Evolutionary conservation across 2,888 invertebrate species (phyloP).

Genomic region (Elysia crispata): DNA sequence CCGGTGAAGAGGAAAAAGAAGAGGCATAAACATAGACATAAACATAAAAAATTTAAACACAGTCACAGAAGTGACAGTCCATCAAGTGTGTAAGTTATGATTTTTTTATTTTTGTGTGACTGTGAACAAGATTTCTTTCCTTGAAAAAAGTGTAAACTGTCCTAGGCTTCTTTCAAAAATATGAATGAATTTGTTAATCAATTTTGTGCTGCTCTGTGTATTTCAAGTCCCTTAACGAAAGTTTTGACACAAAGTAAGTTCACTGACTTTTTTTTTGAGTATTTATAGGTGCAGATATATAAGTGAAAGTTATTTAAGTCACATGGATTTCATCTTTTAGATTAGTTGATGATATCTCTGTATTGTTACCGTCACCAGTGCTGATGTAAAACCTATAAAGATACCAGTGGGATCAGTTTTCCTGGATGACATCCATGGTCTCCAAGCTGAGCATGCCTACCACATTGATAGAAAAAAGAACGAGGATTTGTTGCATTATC

Average conservation of each 20-base stretch:
- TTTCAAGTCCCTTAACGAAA: no score
- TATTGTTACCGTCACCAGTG: conserved; percentile 13
- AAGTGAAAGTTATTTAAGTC: no score
- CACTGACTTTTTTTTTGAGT: neutral
- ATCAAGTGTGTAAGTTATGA: neutral
- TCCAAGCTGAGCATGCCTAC: conserved; percentile 68
- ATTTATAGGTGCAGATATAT: no score
- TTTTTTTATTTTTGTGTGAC: neutral
- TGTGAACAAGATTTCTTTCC: no score
- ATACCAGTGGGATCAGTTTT: conserved; percentile 53
- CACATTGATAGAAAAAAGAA: conserved; percentile 72
- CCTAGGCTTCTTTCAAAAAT: no score
- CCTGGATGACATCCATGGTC: conserved; percentile 66
- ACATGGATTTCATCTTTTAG: no score
- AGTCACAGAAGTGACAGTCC: neutral
- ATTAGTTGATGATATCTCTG: neutral
- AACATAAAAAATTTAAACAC: neutral
- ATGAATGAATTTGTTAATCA: no score
- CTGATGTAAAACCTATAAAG: neutral
- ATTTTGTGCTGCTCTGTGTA: no score
- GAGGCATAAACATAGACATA: conserved; percentile 43
- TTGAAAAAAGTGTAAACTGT: no score
- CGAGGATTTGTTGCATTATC: conserved; percentile 71
- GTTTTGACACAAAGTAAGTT: neutral
- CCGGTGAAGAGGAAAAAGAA: conserved; percentile 18